Evolutionary conservation across 2,888 invertebrate species (phyloP).

Genomic region (Norana najaformis): DNA sequence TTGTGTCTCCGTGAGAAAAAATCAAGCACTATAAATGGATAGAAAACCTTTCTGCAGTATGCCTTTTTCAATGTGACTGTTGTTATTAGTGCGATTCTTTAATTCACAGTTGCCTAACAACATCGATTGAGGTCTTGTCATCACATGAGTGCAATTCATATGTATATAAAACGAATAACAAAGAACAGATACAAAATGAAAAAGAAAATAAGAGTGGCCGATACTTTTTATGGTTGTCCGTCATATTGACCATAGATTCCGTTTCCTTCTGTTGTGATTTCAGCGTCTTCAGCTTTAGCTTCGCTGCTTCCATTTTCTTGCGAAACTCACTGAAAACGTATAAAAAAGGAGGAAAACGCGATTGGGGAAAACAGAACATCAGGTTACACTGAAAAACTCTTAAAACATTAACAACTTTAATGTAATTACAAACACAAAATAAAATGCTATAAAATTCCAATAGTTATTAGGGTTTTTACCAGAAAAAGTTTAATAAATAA

Average conservation of each 20-base stretch:
- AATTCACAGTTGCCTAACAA: background rate
- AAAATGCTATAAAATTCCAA: background rate
- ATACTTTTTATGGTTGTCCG: constrained; percentile 59
- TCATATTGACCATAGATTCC: constrained; percentile 57
- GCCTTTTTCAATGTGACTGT: no score
- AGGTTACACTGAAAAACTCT: no score
- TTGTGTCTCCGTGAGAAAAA: no score
- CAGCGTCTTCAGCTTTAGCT: constrained; percentile 53
- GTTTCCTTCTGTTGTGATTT: constrained; percentile 60
- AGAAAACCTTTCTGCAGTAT: no score
- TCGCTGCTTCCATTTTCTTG: constrained; percentile 59
- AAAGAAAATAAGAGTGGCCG: background rate
- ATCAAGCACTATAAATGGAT: no score
- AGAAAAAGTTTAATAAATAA: background rate
- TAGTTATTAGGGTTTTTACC: background rate
- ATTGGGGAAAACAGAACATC: no score
- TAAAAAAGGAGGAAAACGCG: background rate
- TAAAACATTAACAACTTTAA: background rate
- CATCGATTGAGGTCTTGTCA: background rate
- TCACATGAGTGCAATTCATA: background rate
- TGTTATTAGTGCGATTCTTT: no score
- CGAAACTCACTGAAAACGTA: constrained; percentile 54
- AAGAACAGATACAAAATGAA: background rate
- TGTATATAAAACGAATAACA: background rate
- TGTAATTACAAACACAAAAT: background rate